These are phyloP conservation scores for Liopterus haemorrhoidalis DNA, from an alignment of 2,888 invertebrate species.

Conservation along the genomic window DNA sequence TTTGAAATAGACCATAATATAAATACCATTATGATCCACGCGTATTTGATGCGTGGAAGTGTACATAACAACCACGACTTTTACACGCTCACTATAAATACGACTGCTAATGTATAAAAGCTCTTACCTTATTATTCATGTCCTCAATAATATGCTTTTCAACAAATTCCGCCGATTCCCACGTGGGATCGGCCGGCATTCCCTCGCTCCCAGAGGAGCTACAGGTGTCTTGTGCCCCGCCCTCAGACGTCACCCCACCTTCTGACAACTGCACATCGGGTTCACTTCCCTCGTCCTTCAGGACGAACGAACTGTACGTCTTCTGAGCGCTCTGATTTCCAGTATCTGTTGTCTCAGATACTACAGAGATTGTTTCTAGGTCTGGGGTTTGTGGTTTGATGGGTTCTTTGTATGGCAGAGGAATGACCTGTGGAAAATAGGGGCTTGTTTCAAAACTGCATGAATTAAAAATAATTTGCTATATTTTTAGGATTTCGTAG, in stretches of 20 bases:
- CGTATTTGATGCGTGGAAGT: too few relatives aligned
- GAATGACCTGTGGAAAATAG: too few relatives aligned
- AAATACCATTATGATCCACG: too few relatives aligned
- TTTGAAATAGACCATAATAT: too few relatives aligned
- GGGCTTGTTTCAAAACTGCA: too few relatives aligned
- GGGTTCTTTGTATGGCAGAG: too few relatives aligned
- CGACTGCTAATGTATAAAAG: constrained; percentile 1
- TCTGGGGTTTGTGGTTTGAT: too few relatives aligned
- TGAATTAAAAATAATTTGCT: too few relatives aligned
- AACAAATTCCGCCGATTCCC: constrained; percentile 60
- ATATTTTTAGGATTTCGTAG: too few relatives aligned
- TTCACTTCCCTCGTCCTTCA: constrained; percentile 18
- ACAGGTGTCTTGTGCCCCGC: constrained; percentile 48
- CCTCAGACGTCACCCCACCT: constrained; percentile 36
- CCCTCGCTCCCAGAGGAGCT: constrained; percentile 38
- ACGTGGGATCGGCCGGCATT: constrained; percentile 36
- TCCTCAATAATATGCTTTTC: constrained; percentile 57
- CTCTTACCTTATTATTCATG: constrained; percentile 64
- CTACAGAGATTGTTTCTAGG: too few relatives aligned
- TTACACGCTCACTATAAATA: too few relatives aligned
- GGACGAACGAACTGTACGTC: constrained; percentile 17
- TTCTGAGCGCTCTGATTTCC: neutral
- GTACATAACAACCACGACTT: too few relatives aligned
- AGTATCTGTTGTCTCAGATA: neutral
- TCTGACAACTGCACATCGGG: constrained; percentile 27